Evolutionary conservation across 2,113 vertebrate genomes (phyloP).

Genomic region (Mesocricetus auratus): DNA sequence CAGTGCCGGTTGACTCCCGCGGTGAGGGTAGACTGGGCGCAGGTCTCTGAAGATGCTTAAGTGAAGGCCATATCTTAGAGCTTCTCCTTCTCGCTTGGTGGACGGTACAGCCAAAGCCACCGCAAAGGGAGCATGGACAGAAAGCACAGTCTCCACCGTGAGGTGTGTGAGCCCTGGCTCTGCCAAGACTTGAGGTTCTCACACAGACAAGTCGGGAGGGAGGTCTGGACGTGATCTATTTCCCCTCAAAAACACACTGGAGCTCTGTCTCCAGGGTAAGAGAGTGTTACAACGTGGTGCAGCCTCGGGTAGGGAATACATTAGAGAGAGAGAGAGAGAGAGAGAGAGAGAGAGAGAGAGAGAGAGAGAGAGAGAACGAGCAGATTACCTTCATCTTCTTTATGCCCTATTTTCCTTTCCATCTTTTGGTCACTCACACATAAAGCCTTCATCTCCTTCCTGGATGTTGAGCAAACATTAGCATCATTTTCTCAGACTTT

Average conservation of each 20-base stretch:
- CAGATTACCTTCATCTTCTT: too few species aligned
- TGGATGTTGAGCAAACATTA: background rate
- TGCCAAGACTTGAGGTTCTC: background rate
- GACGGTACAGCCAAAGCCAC: accelerated
- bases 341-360: too few species aligned
- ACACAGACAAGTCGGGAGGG: background rate
- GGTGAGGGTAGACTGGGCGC: too few species aligned
- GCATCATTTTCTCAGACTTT: background rate
- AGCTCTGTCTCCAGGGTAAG: background rate
- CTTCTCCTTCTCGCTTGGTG: background rate
- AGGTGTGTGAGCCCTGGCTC: accelerated
- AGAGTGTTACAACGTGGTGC: background rate
- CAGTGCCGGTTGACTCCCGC: background rate
- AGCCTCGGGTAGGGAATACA: too few species aligned
- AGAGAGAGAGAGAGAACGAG: too few species aligned
- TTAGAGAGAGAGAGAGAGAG: too few species aligned
- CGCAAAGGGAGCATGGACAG: accelerated
- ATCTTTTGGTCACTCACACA: too few species aligned
- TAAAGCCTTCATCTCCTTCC: background rate
- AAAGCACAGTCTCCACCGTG: accelerated
- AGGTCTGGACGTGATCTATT: background rate
- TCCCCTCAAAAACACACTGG: background rate
- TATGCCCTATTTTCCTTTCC: too few species aligned
- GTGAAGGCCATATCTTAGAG: background rate
- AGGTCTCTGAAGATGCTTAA: background rate